A percentile compares a stretch with the other conserved stretches of the same genome.
Evolutionary conservation across 2,113 vertebrate genomes (phyloP).

Genomic region (Pheucticus melanocephalus): DNA sequence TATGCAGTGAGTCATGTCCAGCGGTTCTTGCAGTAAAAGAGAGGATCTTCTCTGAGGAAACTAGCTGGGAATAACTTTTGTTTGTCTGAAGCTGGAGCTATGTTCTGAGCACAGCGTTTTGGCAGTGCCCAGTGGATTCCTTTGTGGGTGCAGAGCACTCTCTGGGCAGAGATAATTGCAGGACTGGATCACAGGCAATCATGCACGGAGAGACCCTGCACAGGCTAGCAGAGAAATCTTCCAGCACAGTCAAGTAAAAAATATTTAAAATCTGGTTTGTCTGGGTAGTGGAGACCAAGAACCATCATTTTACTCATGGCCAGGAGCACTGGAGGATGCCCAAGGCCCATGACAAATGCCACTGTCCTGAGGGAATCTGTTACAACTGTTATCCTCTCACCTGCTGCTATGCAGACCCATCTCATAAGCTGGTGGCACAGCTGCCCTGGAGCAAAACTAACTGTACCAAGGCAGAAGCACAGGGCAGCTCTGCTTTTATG

Average conservation of each 20-base stretch:
- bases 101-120: background rate
- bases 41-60: slow-evolving; percentile 2
- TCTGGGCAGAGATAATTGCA: background rate
- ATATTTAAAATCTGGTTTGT: background rate
- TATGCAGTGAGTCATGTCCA: slow-evolving; percentile 62
- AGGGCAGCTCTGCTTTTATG: background rate
- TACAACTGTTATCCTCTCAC: background rate
- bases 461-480: background rate
- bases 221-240: background rate
- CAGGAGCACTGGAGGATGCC: background rate
- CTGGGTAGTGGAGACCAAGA: background rate
- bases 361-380: background rate
- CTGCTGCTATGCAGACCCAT: background rate
- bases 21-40: background rate
- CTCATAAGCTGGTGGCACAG: background rate
- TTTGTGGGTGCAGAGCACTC: background rate
- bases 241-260: background rate
- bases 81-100: background rate
- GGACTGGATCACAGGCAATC: background rate
- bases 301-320: background rate
- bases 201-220: background rate
- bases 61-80: background rate
- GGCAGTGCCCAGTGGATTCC: background rate
- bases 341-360: background rate
- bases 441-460: background rate